Percentiles rank a stretch among this genome's conserved stretches.
Evolutionary conservation across 2,797 vertebrate species (phyloP).

Genomic region (Zalophus californianus): DNA sequence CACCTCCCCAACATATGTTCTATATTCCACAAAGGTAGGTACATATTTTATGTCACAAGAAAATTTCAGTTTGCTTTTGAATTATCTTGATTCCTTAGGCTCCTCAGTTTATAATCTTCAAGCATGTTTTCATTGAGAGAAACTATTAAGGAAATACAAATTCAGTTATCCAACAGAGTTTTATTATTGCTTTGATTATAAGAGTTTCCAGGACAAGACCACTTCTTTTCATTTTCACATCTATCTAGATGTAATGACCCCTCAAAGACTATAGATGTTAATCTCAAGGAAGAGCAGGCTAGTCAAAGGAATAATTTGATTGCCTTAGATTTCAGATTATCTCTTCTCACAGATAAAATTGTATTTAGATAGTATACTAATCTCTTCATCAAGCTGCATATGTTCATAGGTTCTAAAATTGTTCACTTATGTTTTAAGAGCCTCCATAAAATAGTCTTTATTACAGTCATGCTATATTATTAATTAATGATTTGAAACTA

Average conservation of each 20-base stretch:
- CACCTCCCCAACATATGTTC: conserved; percentile 96
- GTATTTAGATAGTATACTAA: background rate
- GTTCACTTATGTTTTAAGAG: background rate
- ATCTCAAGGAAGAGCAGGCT: background rate
- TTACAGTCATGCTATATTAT: background rate
- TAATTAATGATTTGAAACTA: background rate
- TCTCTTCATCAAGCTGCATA: background rate
- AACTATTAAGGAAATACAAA: background rate
- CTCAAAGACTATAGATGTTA: background rate
- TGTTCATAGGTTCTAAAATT: conserved; percentile 24
- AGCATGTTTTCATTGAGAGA: conserved; percentile 25
- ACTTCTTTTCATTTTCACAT: conserved; percentile 17
- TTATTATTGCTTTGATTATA: conserved; percentile 32
- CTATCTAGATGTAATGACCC: background rate
- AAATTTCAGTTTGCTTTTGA: background rate
- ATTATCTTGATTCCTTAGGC: background rate
- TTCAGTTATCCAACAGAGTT: background rate
- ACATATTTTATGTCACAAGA: conserved; percentile 25
- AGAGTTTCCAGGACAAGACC: background rate
- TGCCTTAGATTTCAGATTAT: background rate
- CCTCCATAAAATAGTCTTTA: background rate
- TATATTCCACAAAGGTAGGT: conserved; percentile 97
- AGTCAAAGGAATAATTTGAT: background rate
- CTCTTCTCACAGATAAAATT: conserved; percentile 26
- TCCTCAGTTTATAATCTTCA: background rate